Evolutionary conservation across 92 coral and sea anemone species (phyloP).

Genomic region (Palythoa grandis): DNA sequence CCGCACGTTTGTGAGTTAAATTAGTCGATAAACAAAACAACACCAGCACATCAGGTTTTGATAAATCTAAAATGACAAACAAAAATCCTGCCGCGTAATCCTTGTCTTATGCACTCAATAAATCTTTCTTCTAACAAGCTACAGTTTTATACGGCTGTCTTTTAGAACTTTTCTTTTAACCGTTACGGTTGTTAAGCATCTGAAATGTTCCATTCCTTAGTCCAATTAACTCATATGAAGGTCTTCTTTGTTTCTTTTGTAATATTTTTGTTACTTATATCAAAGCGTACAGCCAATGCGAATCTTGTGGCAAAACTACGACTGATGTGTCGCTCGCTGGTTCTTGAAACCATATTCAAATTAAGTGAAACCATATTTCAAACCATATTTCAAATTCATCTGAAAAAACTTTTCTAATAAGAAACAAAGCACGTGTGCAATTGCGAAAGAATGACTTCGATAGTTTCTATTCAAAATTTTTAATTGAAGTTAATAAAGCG

Average conservation of each 20-base stretch:
- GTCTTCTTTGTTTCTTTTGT: not conserved
- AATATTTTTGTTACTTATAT: not conserved
- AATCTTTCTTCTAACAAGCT: not conserved
- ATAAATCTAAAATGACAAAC: not conserved
- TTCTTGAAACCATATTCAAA: not conserved
- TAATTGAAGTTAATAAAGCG: conserved; percentile 8
- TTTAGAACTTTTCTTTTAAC: not conserved
- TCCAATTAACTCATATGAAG: not conserved
- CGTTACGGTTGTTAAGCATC: not conserved
- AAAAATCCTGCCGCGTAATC: not conserved
- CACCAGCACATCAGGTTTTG: not conserved
- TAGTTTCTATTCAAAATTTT: not conserved
- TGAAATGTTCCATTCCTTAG: not conserved
- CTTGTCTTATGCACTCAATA: not conserved
- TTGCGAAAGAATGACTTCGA: not conserved
- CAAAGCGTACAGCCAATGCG: too few relatives aligned
- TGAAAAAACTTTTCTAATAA: not conserved
- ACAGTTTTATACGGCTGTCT: not conserved
- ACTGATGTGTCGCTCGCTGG: not conserved
- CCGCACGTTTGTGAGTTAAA: not conserved
- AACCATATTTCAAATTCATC: not conserved
- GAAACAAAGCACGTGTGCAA: conserved; percentile 3
- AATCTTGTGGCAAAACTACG: too few relatives aligned
- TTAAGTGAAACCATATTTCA: not conserved
- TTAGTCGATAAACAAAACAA: conserved; percentile 4